Base-by-base conservation (phyloP, 2,113 vertebrate species). In the Oreochromis tanganicae region DNA sequence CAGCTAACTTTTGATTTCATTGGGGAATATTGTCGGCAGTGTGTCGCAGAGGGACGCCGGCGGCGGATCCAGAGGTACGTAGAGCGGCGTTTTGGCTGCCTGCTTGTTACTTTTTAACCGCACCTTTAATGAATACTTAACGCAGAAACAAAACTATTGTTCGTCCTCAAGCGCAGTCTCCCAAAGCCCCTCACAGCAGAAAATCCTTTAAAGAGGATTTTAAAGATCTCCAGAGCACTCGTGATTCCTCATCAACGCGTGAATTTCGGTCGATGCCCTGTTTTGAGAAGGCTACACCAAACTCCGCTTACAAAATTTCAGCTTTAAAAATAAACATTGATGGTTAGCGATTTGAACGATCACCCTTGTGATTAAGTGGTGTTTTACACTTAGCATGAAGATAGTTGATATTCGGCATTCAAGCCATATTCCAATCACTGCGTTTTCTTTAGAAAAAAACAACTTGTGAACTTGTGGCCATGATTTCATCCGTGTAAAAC, bases 21-120 rank as follows among this genome's bases (percentile, higher is more conserved):
- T 78, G 55, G 14, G 90, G 84, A 88, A 86, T 92, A 88, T 48
- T 34, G 73, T 6, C 12, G 46, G 38, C 54, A 14, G 50, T 9
- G 1, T 38, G 1, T 8, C 1, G 61, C 21, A 86, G 36, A 38
- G 52, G 41, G 34, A 54, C 1, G 8, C 3, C 75, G 34, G 59
- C 75, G 13, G 75, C 57, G 2, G 6, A 52, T 13, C 17, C 52
- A 50, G 14, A 87, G 94, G 92, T 94, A 78, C 2, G 87, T 85
- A 10, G 1, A 90, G 73, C 21, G 3, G 46, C 68, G 8, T 50
- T 50, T 71, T 66, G 68, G 41, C 41, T 29, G 41, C 46, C 4
- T 24, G 14, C 10, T 43, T n/a, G 5, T 6, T 36, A 50, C 17
- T 54, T 61, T 21, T 61, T 41, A 14, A 14, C 3, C 9, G 41